Conservation (phyloP, 2,888 invertebrate species). For the Callyntrura sp. region DNA sequence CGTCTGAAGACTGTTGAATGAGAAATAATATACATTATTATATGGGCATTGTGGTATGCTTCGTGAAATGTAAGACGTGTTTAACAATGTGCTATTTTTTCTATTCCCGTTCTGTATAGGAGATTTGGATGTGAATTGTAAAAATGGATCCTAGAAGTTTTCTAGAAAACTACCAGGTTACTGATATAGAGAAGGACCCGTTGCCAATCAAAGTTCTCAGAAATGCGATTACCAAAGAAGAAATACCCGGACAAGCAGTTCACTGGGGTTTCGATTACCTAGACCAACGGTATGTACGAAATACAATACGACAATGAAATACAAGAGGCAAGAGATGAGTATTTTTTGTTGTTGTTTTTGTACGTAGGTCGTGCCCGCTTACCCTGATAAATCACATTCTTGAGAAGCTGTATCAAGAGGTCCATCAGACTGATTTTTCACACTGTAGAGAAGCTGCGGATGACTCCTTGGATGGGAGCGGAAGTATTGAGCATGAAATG, state of each 20-base stretch:
- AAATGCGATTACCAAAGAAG: constrained; percentile 89
- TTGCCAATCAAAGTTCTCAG: constrained; percentile 90
- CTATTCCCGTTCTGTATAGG: constrained; percentile 29
- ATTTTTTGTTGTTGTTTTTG: constrained; percentile 15
- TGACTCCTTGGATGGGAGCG: constrained; percentile 75
- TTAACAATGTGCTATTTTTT: neutral
- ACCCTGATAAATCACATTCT: constrained; percentile 89
- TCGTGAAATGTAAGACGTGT: no score
- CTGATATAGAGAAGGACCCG: constrained; percentile 90
- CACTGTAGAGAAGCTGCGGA: constrained; percentile 48
- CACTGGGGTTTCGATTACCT: constrained; percentile 92
- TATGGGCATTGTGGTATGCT: no score
- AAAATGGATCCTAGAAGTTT: constrained; percentile 85
- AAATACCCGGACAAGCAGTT: constrained; percentile 91
- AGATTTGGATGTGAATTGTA: constrained; percentile 44
- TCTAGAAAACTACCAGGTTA: constrained; percentile 90
- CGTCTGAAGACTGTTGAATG: no score
- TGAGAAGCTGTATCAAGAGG: constrained; percentile 90
- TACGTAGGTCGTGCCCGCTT: constrained; percentile 89
- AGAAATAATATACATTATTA: no score
- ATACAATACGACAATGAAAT: neutral
- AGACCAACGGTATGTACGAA: constrained; percentile 89
- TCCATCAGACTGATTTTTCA: constrained; percentile 85
- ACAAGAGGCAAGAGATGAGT: neutral
- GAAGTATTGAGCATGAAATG: constrained; percentile 68